A percentile compares a stretch with the other conserved stretches of the same genome.
Conservation (phyloP, 2,888 invertebrate species). For the Nephrotoma flavescens region DNA sequence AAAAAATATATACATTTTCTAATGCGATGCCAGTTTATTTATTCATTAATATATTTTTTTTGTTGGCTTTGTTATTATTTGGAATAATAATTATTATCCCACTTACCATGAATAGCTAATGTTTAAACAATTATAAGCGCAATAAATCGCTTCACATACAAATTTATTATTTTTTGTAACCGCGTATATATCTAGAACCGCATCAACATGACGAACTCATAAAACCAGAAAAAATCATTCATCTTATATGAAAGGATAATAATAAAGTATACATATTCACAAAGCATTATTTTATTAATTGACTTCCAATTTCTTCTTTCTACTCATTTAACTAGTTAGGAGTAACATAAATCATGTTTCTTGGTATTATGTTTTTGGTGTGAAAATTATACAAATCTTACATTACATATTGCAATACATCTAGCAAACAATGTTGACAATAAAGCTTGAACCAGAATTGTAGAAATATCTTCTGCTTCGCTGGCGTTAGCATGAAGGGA, state of each 20-base stretch:
- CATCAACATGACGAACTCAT: not conserved
- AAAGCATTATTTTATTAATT: not conserved
- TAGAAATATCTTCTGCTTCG: too few species aligned
- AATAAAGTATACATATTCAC: not conserved
- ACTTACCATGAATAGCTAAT: not conserved
- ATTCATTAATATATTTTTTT: not conserved
- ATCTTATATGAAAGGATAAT: not conserved
- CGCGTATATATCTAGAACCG: not conserved
- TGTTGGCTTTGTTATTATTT: not conserved
- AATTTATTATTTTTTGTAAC: not conserved
- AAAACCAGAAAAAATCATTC: not conserved
- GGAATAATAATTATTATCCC: not conserved
- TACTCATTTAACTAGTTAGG: too few species aligned
- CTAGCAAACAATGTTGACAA: too few species aligned
- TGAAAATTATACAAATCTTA: too few species aligned
- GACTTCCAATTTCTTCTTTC: not conserved
- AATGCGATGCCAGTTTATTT: not conserved
- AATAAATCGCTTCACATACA: not conserved
- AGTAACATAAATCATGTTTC: too few species aligned
- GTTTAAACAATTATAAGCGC: not conserved
- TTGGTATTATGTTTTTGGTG: too few species aligned
- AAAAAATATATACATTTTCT: not conserved
- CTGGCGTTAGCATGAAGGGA: too few species aligned
- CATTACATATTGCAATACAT: too few species aligned
- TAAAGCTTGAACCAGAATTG: too few species aligned